Evolutionary conservation across 2,797 vertebrate species (phyloP).

Genomic region (Chaunax sp.): DNA sequence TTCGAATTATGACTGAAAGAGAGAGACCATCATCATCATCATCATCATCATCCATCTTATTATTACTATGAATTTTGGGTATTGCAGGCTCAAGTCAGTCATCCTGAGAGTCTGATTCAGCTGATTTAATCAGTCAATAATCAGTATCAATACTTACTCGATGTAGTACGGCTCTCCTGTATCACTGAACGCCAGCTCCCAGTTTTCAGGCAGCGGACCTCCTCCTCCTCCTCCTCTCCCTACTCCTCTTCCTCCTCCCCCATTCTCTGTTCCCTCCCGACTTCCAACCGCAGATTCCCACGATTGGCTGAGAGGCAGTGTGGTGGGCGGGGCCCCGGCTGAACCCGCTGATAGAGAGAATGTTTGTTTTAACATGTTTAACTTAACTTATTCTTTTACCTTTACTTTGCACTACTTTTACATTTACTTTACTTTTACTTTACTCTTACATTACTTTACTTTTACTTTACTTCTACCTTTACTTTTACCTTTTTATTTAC

Average conservation of each 20-base stretch:
- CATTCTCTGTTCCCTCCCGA: slow-evolving; percentile 58
- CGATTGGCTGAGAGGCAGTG: slow-evolving; percentile 79
- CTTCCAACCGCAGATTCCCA: slow-evolving; percentile 74
- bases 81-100: background rate
- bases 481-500: no score
- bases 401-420: background rate
- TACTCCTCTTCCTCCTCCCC: slow-evolving; percentile 43
- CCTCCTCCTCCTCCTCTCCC: slow-evolving; percentile 37
- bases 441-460: no score
- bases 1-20: slow-evolving; percentile 80
- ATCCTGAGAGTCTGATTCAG: background rate
- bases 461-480: no score
- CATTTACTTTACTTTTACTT: no score
- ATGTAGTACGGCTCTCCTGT: slow-evolving; percentile 83
- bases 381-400: no score
- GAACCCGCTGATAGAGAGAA: slow-evolving; percentile 66
- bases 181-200: slow-evolving; percentile 83
- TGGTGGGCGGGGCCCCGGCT: slow-evolving; percentile 70
- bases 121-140: background rate
- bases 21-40: slow-evolving; percentile 7
- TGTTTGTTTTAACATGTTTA: background rate
- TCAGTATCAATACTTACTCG: slow-evolving; percentile 67
- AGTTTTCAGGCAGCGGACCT: slow-evolving; percentile 76
- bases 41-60: slow-evolving; percentile 6
- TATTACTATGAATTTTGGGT: slow-evolving; percentile 13